phyloP scores from a whole-genome alignment of 1,140 invertebrate species.

The Odontomachus brunneus region DNA sequence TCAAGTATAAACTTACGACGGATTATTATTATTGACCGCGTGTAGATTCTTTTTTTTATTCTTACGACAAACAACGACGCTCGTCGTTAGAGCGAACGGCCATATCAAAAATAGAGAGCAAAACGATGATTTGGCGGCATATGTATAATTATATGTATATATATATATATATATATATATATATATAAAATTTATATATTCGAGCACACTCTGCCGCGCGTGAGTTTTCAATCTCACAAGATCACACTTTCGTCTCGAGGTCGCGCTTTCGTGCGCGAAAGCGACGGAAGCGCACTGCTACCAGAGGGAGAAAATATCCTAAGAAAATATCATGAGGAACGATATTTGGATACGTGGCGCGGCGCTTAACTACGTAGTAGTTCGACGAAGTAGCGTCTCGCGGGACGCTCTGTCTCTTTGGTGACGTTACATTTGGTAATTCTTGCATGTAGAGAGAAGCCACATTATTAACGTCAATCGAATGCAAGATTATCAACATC shows the following conservation, averaged over 20 bases:
- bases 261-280: too few species aligned
- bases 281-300: too few species aligned
- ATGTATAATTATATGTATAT: constrained; percentile 70
- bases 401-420: constrained; percentile 77
- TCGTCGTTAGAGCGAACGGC: constrained; percentile 61
- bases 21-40: neutral
- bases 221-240: too few species aligned
- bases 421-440: constrained; percentile 82
- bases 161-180: too few species aligned
- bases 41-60: neutral
- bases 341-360: constrained; percentile 18
- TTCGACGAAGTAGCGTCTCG: constrained; percentile 12
- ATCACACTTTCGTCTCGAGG: too few species aligned
- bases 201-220: too few species aligned
- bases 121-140: constrained; percentile 73
- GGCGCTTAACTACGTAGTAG: neutral
- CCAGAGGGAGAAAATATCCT: too few species aligned
- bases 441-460: constrained; percentile 75
- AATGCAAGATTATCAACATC: constrained; percentile 28
- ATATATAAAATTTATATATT: too few species aligned
- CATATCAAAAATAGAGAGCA: constrained; percentile 85
- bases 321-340: too few species aligned
- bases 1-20: constrained; percentile 4
- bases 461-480: constrained; percentile 25
- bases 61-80: neutral